Base-by-base conservation (phyloP, 2,113 vertebrate genomes). In the Petromus typicus region DNA sequence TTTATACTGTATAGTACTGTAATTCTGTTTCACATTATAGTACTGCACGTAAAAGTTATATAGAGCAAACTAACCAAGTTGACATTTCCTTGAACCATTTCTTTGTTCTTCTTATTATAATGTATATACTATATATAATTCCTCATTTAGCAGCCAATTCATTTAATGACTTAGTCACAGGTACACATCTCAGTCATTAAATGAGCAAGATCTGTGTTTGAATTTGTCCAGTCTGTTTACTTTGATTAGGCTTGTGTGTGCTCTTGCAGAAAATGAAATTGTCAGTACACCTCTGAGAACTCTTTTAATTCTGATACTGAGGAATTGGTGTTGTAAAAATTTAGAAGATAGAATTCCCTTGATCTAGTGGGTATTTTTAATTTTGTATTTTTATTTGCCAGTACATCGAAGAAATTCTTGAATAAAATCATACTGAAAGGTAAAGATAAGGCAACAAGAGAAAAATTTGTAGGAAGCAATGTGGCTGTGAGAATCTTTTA, bases 241-340 rank as follows among this genome's bases (percentile, higher is more conserved):
- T 64, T 95, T 71, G 40, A 90, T 82, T 40, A 73, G 86, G 18
- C 4, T 54, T 73, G 1, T 91, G 57, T 88, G 85, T 94, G 64
- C 37, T 45, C 57, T 2, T 89, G 13, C 80, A 79, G 64, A 8
- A 85, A 85, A 75, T 85, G 91, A 89, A 91, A 59, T 66, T 40
- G 7, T 75, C 67, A 64, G 37, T 73, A 48, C 40, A 80, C 30
- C 16, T 88, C 85, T 59, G 79, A 73, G 56, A 37, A 22, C 23
- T 84, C 76, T 67, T 75, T 69, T 56, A 83, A 43, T n/a, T 78
- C 30, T 79, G 12, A 63, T 30, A 40, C 69, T 51, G 13, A 40
- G 25, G 37, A 40, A 25, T 37, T 83, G 78, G 67, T 51, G 56
- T 43, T n/a, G 30, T 63, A 87, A 64, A 67, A 8, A 86, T 86